phyloP scores from a whole-genome alignment of 2,113 vertebrate species.

The Hydrolagus affinis region DNA sequence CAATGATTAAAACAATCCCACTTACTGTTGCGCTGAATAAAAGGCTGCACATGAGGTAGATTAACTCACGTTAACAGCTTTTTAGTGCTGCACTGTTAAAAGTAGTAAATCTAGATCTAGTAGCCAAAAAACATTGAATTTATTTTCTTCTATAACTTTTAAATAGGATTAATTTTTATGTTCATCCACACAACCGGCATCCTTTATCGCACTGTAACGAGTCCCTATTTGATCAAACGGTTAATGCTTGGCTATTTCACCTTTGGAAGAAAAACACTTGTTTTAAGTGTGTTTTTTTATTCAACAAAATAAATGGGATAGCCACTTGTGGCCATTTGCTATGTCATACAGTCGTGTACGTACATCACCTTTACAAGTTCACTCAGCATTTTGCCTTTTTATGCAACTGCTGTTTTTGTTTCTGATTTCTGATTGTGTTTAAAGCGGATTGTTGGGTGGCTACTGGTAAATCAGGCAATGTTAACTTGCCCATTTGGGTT shows the following conservation, averaged over 20 bases:
- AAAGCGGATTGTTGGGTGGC: constrained; percentile 59
- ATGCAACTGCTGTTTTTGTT: constrained; percentile 37
- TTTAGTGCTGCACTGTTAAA: not conserved
- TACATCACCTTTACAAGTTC: not conserved
- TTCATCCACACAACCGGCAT: not conserved
- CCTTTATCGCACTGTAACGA: not conserved
- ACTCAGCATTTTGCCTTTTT: constrained; percentile 17
- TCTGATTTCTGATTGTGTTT: constrained; percentile 54
- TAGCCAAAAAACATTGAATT: not conserved
- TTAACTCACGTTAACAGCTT: not conserved
- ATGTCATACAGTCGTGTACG: not conserved
- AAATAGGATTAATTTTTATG: too few species aligned
- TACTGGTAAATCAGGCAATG: constrained; percentile 44
- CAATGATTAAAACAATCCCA: too few species aligned
- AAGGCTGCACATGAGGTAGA: not conserved
- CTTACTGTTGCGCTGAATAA: not conserved
- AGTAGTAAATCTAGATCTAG: not conserved
- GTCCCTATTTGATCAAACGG: not conserved
- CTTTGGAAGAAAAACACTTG: constrained; percentile 24
- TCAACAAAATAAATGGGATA: constrained; percentile 19
- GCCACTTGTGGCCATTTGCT: not conserved
- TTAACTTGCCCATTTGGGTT: constrained; percentile 76
- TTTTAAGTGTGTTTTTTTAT: constrained; percentile 2
- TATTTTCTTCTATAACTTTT: too few species aligned
- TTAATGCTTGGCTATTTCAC: not conserved